Evolutionary conservation across 2,797 vertebrate genomes (phyloP).

Genomic region (Microctenopoma steveboyesi): DNA sequence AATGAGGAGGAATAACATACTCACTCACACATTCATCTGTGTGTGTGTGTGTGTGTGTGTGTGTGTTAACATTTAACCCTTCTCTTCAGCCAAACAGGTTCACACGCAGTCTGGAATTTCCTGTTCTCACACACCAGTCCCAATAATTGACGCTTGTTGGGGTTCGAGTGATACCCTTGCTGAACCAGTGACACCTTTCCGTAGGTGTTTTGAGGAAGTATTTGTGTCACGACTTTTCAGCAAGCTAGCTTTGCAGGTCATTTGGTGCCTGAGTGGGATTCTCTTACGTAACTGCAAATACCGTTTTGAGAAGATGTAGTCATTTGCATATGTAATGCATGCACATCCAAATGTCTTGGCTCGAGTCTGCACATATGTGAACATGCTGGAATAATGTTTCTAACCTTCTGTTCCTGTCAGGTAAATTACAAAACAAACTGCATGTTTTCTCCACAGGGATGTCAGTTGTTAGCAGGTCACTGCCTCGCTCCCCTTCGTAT

Average conservation of each 20-base stretch:
- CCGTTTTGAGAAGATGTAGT: constrained; percentile 14
- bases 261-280: constrained; percentile 4
- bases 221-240: constrained; percentile 12
- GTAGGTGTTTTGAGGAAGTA: constrained; percentile 18
- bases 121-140: constrained; percentile 30
- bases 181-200: constrained; percentile 23
- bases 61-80: constrained; percentile 52
- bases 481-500: constrained; percentile 12
- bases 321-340: constrained; percentile 42
- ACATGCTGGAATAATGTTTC: constrained; percentile 24
- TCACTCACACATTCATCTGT: constrained; percentile 15
- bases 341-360: constrained; percentile 36
- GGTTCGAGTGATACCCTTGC: constrained; percentile 16
- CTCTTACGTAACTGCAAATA: constrained; percentile 30
- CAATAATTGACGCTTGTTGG: background rate
- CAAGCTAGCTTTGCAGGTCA: background rate
- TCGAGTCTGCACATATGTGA: constrained; percentile 17
- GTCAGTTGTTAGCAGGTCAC: background rate
- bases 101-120: constrained; percentile 37
- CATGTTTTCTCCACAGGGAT: constrained; percentile 10
- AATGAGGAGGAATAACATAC: constrained; percentile 72
- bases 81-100: constrained; percentile 24
- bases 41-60: constrained; percentile 7
- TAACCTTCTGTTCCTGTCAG: constrained; percentile 34
- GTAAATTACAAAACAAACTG: constrained; percentile 28